Evolutionary conservation across 2,888 invertebrate genomes (phyloP).

Genomic region (Acanthosoma haemorrhoidale): DNA sequence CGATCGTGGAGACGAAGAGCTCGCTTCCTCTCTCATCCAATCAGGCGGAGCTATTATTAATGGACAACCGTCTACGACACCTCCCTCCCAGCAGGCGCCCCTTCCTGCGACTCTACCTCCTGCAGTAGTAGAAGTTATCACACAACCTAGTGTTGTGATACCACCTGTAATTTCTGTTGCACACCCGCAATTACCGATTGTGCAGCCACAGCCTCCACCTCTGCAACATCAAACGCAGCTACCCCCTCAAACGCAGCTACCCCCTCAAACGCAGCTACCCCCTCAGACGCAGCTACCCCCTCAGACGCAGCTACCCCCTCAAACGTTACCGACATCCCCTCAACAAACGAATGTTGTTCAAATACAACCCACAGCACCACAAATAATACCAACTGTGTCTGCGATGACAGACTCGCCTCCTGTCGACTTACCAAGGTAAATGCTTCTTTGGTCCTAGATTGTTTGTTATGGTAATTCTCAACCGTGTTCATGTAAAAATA

Average conservation of each 20-base stretch:
- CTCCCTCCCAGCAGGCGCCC: not conserved
- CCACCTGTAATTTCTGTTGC: not conserved
- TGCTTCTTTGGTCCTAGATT: too few relatives aligned
- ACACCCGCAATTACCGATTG: not conserved
- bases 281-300: not conserved
- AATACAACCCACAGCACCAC: not conserved
- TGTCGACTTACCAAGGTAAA: conserved; percentile 29
- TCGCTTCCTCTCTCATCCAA: not conserved
- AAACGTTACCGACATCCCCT: not conserved
- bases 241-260: not conserved
- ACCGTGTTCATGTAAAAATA: too few relatives aligned
- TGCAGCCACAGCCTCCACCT: not conserved
- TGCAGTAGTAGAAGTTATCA: not conserved
- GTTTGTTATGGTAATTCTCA: too few relatives aligned
- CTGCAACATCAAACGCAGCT: not conserved
- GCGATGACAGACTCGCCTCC: conserved; percentile 32
- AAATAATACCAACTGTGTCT: conserved; percentile 30
- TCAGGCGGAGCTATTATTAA: not conserved
- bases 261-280: not conserved
- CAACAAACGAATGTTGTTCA: too few relatives aligned
- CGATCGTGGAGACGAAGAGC: not conserved
- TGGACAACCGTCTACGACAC: not conserved
- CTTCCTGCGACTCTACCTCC: not conserved
- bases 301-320: not conserved
- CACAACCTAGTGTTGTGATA: not conserved